Percentiles rank a stretch among this genome's conserved stretches.
Conservation (phyloP, 2,888 invertebrate species). For the Pristionchus fissidentatus region DNA sequence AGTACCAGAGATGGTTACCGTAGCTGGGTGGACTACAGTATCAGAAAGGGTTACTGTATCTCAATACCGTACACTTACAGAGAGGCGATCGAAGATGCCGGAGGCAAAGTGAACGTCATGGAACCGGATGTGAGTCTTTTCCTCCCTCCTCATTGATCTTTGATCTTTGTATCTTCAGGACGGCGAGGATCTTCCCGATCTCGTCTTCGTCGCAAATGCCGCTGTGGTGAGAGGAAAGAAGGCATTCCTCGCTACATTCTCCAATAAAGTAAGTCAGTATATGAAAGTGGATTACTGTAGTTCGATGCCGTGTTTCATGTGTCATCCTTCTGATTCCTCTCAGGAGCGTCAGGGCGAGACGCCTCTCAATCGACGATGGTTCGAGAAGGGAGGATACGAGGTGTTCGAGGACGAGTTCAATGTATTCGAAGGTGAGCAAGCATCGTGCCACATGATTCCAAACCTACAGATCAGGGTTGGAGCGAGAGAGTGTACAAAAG, state of each 20-base stretch:
- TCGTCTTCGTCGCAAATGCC: slow-evolving; percentile 74
- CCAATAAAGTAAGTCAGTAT: slow-evolving; percentile 55
- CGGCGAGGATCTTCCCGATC: slow-evolving; percentile 68
- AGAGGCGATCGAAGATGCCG: slow-evolving; percentile 63
- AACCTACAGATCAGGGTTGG: not conserved
- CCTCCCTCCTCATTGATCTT: not conserved
- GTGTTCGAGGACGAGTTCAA: slow-evolving; percentile 20
- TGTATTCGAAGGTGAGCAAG: slow-evolving; percentile 30
- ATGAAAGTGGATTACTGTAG: not conserved
- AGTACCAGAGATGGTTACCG: not conserved
- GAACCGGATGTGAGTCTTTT: slow-evolving; percentile 59
- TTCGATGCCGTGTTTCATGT: not conserved
- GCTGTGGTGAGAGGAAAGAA: slow-evolving; percentile 63
- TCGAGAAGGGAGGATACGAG: slow-evolving; percentile 65
- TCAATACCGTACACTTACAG: not conserved
- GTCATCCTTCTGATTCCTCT: slow-evolving; percentile 51
- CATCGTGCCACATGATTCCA: too few species aligned
- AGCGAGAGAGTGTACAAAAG: too few species aligned
- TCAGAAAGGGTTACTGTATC: too few species aligned
- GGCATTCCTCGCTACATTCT: slow-evolving; percentile 66
- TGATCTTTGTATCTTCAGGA: slow-evolving; percentile 54
- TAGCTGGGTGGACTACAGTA: too few species aligned
- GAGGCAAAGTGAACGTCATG: slow-evolving; percentile 69
- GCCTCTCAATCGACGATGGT: slow-evolving; percentile 67
- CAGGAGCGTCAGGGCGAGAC: slow-evolving; percentile 70